Percentiles rank a stretch among this genome's conserved stretches.
phyloP scores from a whole-genome alignment of 2,113 vertebrate genomes.

The Tetrao urogallus region DNA sequence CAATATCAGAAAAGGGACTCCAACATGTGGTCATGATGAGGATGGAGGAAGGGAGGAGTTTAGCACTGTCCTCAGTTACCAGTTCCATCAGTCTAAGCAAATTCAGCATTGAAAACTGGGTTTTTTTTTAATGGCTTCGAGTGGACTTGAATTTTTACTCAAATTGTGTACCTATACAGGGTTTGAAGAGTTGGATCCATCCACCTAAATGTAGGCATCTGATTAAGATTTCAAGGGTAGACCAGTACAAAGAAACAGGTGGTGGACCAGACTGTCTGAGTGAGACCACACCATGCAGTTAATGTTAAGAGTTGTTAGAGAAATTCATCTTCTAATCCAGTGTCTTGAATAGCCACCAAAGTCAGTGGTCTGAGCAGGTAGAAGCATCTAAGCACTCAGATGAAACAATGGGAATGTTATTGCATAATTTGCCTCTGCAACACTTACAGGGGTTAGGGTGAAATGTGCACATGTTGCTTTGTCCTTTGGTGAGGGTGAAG shows the following conservation, averaged over 20 bases:
- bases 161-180: fast-evolving
- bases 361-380: neutral
- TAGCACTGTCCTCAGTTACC: neutral
- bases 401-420: neutral
- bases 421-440: neutral
- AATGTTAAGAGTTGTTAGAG: neutral
- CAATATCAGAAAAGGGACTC: neutral
- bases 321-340: neutral
- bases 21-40: neutral
- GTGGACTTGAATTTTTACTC: neutral
- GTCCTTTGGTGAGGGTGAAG: neutral
- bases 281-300: neutral
- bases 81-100: neutral
- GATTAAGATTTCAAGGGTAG: neutral
- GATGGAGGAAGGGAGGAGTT: neutral
- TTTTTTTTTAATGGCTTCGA: neutral
- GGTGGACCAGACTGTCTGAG: neutral
- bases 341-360: neutral
- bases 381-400: neutral
- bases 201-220: neutral
- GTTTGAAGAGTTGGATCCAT: neutral
- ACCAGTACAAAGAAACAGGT: neutral
- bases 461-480: neutral
- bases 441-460: neutral
- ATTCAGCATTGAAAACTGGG: neutral